These are phyloP conservation scores for Gymnothorax reevesii DNA, from an alignment of 2,797 vertebrate genomes.

Conservation along the genomic window DNA sequence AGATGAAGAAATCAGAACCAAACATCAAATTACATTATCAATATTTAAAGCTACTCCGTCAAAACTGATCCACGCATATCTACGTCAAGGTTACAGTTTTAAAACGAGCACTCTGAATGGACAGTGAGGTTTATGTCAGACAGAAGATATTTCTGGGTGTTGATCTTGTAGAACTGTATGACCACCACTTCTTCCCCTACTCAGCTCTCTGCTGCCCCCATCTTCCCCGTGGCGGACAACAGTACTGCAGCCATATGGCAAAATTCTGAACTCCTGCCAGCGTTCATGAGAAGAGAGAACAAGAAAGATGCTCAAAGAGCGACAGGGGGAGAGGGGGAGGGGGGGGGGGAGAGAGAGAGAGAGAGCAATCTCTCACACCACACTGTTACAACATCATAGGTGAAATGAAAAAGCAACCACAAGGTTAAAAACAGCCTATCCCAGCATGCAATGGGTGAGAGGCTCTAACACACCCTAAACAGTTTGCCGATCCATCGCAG, in stretches of 20 bases:
- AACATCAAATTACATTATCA: not conserved
- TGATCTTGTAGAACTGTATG: too few species aligned
- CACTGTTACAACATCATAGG: too few species aligned
- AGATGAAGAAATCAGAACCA: conserved; percentile 23
- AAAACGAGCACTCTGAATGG: not conserved
- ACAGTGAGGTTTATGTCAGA: not conserved
- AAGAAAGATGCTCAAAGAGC: not conserved
- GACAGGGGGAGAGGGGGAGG: not conserved
- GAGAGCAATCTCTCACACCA: not conserved
- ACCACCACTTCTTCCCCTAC: too few species aligned
- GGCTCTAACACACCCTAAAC: too few species aligned
- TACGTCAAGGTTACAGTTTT: not conserved
- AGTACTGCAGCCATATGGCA: conserved; percentile 24
- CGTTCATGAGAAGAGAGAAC: too few species aligned
- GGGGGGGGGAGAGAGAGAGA: not conserved
- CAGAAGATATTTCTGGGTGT: conserved; percentile 25
- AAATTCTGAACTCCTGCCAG: not conserved
- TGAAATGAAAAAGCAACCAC: too few species aligned
- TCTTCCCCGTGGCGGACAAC: not conserved
- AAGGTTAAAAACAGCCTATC: too few species aligned
- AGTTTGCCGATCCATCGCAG: too few species aligned
- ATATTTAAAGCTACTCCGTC: not conserved
- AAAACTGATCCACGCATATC: too few species aligned
- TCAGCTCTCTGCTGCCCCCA: conserved; percentile 12
- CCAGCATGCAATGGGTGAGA: too few species aligned